A percentile compares a stretch with the other conserved stretches of the same genome.
These are phyloP conservation scores for Chloromyia formosa DNA, from an alignment of 2,888 invertebrate species.

Conservation along the genomic window DNA sequence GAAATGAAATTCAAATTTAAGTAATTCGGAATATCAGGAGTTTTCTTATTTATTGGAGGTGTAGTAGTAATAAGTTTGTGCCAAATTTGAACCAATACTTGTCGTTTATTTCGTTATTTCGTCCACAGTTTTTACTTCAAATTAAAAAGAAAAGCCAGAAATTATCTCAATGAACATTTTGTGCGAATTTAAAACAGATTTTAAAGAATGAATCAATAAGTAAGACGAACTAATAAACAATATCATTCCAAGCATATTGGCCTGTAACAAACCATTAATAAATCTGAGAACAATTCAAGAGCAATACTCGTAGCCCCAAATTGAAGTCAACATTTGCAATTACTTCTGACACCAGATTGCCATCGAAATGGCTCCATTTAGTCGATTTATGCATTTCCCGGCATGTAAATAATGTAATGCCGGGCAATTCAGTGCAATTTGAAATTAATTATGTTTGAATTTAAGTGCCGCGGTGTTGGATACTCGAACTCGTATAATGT, in stretches of 20 bases:
- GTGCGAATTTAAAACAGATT: too few species aligned
- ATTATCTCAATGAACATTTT: too few species aligned
- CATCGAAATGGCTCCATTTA: background rate
- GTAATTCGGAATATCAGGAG: too few species aligned
- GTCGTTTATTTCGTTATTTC: too few species aligned
- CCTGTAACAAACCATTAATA: background rate
- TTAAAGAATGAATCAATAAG: too few species aligned
- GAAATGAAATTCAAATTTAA: too few species aligned
- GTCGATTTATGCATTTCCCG: slow-evolving; percentile 7
- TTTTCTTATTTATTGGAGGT: too few species aligned
- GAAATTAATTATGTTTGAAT: slow-evolving; percentile 27
- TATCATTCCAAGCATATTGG: background rate
- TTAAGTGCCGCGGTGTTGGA: slow-evolving; percentile 23
- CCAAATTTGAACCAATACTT: too few species aligned
- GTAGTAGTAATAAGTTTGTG: too few species aligned
- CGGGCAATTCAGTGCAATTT: background rate
- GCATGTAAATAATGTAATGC: slow-evolving; percentile 12
- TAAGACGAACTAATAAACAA: background rate
- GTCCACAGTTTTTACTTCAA: too few species aligned
- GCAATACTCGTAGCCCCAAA: slow-evolving; percentile 4
- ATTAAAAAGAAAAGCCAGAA: too few species aligned
- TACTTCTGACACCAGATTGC: slow-evolving; percentile 13
- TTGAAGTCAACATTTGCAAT: slow-evolving; percentile 14
- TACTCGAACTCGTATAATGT: slow-evolving; percentile 12
- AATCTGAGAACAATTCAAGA: slow-evolving; percentile 31